Evolutionary conservation across 2,888 invertebrate genomes (phyloP), one percentile per base, ranked within the genome.

Genomic region (Rhabditoides inermis): DNA sequence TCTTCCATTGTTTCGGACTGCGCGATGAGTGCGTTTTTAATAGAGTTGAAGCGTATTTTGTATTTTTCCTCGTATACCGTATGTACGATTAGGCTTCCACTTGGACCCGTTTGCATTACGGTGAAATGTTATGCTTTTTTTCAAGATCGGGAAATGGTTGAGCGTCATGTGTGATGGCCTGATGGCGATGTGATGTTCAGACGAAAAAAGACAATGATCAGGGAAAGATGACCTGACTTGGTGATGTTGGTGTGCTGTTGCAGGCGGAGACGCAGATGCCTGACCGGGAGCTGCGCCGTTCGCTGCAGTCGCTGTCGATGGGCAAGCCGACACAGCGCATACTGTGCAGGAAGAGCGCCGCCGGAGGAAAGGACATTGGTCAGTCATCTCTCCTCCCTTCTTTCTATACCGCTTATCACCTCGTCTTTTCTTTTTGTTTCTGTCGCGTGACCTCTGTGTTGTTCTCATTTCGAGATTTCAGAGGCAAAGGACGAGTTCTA

Each of bases 261-360:
- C 86, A 88, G 78, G 90, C 86, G 78, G 94, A 95, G 82, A 94
- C 95, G 49, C 91, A 94, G 81, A 89, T 98, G 77, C 94, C 94
- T n/a, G 94, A 94, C 78, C 85, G 90, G 76, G 95, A 98, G 78
- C 82, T 98, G 77, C 87, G 91, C 68, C 84, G 95, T 77, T 92
- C 94, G 50, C 83, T 98, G 75, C 94, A 95, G 80, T 94, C 95
- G 60, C 81, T 98, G 68, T 94, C 95, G 10, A 89, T 98, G 86
- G 95, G 95, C 46, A 98, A 98, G 82, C 28, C 62, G 12, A 52
- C 68, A 6, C 73, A 73, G 53, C 58, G 73, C 12, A 63, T 73
- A 49, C 54, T 73, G 27, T 52, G 51, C 25, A 58, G 75, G 35
- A 63, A 60, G 30, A 71, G 70, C 90, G 47, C 89, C 88, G 26